Conservation (phyloP, 2,113 vertebrate genomes). For the Girardinichthys multiradiatus region DNA sequence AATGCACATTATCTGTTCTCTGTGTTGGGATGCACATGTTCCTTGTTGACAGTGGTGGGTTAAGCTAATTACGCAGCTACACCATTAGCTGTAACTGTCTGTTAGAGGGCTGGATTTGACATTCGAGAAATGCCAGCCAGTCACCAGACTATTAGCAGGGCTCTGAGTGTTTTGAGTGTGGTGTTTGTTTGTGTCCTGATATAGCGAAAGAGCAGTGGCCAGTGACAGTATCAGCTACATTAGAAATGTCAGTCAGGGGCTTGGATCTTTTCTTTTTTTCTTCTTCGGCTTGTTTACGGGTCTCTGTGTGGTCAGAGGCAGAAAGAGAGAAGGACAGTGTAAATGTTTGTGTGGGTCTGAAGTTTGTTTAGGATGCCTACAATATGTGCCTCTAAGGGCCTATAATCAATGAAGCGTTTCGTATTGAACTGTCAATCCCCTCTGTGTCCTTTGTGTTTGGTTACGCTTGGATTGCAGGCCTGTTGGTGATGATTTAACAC, state of each 20-base stretch:
- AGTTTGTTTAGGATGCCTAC: constrained; percentile 53
- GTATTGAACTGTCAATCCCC: constrained; percentile 58
- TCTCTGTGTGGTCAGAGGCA: constrained; percentile 21
- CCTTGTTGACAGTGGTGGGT: constrained; percentile 54
- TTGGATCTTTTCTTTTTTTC: constrained; percentile 25
- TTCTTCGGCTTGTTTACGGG: constrained; percentile 33
- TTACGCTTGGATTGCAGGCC: constrained; percentile 44
- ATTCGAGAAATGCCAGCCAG: constrained; percentile 80
- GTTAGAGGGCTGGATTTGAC: constrained; percentile 73
- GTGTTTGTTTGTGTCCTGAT: constrained; percentile 21
- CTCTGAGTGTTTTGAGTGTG: constrained; percentile 29
- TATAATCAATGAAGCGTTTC: constrained; percentile 46
- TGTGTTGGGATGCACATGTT: constrained; percentile 47
- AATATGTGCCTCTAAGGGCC: constrained; percentile 49
- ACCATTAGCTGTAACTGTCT: constrained; percentile 68
- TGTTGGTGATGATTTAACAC: constrained; percentile 60
- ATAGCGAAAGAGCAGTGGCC: constrained; percentile 43
- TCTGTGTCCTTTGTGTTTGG: constrained; percentile 51
- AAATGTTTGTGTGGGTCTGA: constrained; percentile 53
- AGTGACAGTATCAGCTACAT: constrained; percentile 60
- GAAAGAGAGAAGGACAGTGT: constrained; percentile 15
- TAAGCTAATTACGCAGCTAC: constrained; percentile 76
- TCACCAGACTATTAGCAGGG: constrained; percentile 63
- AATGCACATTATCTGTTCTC: constrained; percentile 6
- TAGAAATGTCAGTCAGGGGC: constrained; percentile 67